Evolutionary conservation across 1,140 invertebrate species (phyloP), one percentile per base, ranked within the genome.

Genomic region (Brachionus rubens): DNA sequence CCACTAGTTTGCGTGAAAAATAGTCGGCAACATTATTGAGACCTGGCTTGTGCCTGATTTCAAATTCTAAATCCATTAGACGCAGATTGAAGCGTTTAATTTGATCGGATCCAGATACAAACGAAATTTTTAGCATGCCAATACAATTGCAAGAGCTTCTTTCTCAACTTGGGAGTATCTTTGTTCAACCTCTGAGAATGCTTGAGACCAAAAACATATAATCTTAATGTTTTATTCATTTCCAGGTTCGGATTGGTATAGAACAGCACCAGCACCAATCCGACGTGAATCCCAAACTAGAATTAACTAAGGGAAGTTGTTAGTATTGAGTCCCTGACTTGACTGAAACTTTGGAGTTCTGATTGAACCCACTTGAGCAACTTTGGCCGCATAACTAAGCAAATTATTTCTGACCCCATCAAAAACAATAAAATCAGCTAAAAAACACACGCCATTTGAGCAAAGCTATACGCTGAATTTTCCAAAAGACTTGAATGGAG

Each of bases 111-210:
- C 36, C 24, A 75, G 36, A 41, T 75, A 75, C 3, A 24, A 14
- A 19, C 28, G 10, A 26, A 54, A 56, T 0, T 41, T 59, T 59
- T 75, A 19, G 14, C 24, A 46, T 0, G 48, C 47, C 9, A 33
- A 30, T 12, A 75, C 30, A 21, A 54, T 26, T 5, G 72, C 72
- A 3, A 75, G 24, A 12, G 48, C 80, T 78, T 84, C 80, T 65
- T 79, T 80, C 47, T 83, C 81, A 2, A 82, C 80, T 2, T 76
- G 76, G 5, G 79, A 50, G 47, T 82, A 83, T 26, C 79, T 80
- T 50, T 43, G 50, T 68, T 84, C 82, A 1, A 79, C 48, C 10
- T 33, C 33, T 14, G 47, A 50, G 16, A n/a, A 50, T 14, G 12
- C 9, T 16, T 14, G 12, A 7, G 47, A 50, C 47, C 47, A 50